phyloP scores from a whole-genome alignment of 2,888 invertebrate species.

The Nomada goodeniana region DNA sequence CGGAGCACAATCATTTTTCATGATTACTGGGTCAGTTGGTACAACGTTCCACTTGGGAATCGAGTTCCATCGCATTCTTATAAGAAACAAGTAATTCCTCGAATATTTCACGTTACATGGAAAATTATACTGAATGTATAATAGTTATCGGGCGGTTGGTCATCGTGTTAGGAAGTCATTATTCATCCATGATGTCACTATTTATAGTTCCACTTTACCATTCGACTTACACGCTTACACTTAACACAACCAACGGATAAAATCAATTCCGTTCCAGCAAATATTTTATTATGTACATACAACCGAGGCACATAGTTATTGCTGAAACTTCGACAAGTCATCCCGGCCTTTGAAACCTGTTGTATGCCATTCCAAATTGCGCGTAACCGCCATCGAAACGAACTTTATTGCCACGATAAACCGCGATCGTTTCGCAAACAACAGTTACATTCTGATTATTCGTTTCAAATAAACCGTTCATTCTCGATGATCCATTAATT shows the following conservation, averaged over 20 bases:
- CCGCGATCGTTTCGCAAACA: background rate
- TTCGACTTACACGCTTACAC: background rate
- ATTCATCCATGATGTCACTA: background rate
- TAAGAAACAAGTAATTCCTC: background rate
- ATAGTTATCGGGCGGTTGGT: background rate
- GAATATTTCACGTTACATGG: background rate
- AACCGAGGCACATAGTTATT: background rate
- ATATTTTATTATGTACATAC: conserved; percentile 5
- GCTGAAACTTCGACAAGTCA: conserved; percentile 16
- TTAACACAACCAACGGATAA: background rate
- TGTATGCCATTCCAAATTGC: background rate
- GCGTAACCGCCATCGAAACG: background rate
- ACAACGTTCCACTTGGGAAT: conserved; percentile 30
- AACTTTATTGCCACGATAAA: background rate
- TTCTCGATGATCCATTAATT: too few species aligned
- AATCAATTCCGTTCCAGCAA: background rate
- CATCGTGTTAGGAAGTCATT: background rate
- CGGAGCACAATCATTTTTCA: conserved; percentile 36
- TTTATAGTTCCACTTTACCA: background rate
- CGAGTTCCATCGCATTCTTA: background rate
- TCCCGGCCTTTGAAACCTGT: conserved; percentile 12
- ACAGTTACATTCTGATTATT: background rate
- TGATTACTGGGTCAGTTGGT: conserved; percentile 44
- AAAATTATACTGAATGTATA: background rate
- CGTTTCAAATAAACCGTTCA: background rate